Base-by-base conservation (phyloP, 2,888 invertebrate genomes). In the Euzophera pinguis region DNA sequence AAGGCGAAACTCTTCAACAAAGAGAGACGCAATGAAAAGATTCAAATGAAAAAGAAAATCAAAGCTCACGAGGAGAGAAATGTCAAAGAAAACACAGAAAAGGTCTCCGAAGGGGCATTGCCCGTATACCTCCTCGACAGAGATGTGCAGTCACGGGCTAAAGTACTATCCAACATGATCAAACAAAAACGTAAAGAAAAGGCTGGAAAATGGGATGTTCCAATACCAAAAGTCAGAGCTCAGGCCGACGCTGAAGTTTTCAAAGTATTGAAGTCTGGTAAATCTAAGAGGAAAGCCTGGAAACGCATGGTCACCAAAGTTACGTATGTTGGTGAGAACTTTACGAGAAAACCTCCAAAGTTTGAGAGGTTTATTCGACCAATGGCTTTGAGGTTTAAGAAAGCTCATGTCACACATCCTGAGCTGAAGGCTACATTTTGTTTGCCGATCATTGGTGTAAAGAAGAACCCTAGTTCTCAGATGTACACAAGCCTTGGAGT, bases 181-280 rank as follows among this genome's bases (percentile, higher is more conserved):
- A 99, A 99, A 86, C 99, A 99, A 84, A 99, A 99, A 84, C 93
- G 99, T 0, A 99, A 99, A 84, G 99, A 99, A 78, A 99, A 99
- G 74, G 99, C 98, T 52, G 99, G 99, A 0, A 99, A 99, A 92
- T 99, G 99, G 99, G 98, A 99, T 71, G 99, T 99, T 0, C 99
- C 99, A 0, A 95, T 99, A 73, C 99, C 99, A 0, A 99, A 99
- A 93, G 99, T 99, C 0, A 93, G 95, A 70, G 98, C 98, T 0
- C 97, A 99, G 68, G 96, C 98, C 1, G 99, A 99, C 71, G 95
- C 97, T 0, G 99, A 99, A 89, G 99, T 99, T 0, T 98, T 99
- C 77, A 97, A 95, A 91, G 96, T 98, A 0, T 81, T 99, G 0
- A 95, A 94, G 71, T 94, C 96, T 3, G 99, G 99, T 35, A 99